phyloP scores from a whole-genome alignment of 2,888 invertebrate genomes.

The Euspilapteryx auroguttella region DNA sequence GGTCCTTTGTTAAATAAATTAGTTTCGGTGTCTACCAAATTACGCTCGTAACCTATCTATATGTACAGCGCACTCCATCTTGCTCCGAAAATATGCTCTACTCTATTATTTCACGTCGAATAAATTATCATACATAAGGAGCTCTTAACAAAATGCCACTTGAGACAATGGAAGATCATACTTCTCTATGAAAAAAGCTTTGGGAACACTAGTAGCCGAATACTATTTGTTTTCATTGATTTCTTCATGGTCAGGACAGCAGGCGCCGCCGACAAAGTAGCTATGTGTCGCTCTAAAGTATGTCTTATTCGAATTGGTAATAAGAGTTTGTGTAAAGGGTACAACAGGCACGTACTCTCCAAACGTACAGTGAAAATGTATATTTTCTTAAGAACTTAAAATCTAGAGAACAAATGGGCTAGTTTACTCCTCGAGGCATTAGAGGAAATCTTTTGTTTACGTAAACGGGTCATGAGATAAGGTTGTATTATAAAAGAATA shows the following conservation, averaged over 20 bases:
- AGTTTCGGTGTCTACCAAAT: constrained; percentile 64
- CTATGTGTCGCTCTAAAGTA: constrained; percentile 39
- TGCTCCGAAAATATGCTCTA: constrained; percentile 52
- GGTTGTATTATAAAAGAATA: too few species aligned
- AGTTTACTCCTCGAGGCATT: too few species aligned
- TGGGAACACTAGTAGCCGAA: constrained; percentile 54
- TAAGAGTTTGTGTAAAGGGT: constrained; percentile 32
- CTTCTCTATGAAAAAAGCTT: constrained; percentile 39
- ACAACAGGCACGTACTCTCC: constrained; percentile 33
- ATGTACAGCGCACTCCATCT: constrained; percentile 42
- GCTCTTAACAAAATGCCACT: constrained; percentile 36
- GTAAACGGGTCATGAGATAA: too few species aligned
- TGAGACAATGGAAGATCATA: constrained; percentile 47
- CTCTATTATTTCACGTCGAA: constrained; percentile 42
- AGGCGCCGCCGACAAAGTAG: constrained; percentile 47
- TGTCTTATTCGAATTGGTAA: constrained; percentile 44
- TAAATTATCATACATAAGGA: constrained; percentile 48
- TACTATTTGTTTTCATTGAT: constrained; percentile 61
- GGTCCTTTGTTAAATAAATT: constrained; percentile 62
- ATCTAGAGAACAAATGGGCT: background rate
- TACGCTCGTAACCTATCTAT: constrained; percentile 56
- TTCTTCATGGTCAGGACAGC: constrained; percentile 51
- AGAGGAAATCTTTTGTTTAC: too few species aligned
- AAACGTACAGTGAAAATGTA: constrained; percentile 23
- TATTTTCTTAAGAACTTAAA: too few species aligned